Percentiles rank a stretch among this genome's conserved stretches.
Conservation (phyloP, 2,888 invertebrate species). For the Eubasilissa splendida region DNA sequence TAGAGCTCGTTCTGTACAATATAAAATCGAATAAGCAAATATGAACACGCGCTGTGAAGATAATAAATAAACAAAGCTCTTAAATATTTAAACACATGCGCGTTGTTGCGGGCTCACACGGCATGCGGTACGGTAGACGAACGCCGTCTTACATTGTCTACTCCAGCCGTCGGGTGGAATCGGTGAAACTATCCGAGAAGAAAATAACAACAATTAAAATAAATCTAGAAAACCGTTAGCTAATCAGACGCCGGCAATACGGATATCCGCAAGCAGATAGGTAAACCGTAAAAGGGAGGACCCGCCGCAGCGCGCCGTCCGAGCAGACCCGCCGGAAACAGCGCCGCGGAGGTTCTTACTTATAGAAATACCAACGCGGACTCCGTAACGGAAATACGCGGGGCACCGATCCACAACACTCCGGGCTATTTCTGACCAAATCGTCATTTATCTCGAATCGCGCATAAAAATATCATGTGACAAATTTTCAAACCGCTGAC, state of each 20-base stretch:
- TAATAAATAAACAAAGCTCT: constrained; percentile 38
- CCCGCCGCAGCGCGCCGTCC: constrained; percentile 57
- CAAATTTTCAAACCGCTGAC: background rate
- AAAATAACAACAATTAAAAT: too few relatives aligned
- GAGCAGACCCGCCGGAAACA: constrained; percentile 44
- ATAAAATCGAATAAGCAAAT: constrained; percentile 29
- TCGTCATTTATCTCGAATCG: too few relatives aligned
- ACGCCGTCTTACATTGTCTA: too few relatives aligned
- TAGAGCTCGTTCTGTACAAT: constrained; percentile 10
- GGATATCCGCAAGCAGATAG: constrained; percentile 15
- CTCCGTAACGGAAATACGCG: constrained; percentile 30
- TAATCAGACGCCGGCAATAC: background rate
- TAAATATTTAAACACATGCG: constrained; percentile 52
- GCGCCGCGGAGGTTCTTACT: constrained; percentile 54
- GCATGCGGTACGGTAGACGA: background rate
- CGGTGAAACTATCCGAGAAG: too few relatives aligned
- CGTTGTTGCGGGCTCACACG: constrained; percentile 42
- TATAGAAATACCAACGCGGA: constrained; percentile 43
- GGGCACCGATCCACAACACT: background rate
- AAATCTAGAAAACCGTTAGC: too few relatives aligned
- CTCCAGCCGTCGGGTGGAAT: background rate
- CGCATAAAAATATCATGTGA: too few relatives aligned
- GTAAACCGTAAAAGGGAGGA: constrained; percentile 28
- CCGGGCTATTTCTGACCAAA: constrained; percentile 5
- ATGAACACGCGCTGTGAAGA: constrained; percentile 44